Evolutionary conservation across 1,140 invertebrate genomes (phyloP), one percentile per base, ranked within the genome.

Genomic region (Hormaphis cornu): DNA sequence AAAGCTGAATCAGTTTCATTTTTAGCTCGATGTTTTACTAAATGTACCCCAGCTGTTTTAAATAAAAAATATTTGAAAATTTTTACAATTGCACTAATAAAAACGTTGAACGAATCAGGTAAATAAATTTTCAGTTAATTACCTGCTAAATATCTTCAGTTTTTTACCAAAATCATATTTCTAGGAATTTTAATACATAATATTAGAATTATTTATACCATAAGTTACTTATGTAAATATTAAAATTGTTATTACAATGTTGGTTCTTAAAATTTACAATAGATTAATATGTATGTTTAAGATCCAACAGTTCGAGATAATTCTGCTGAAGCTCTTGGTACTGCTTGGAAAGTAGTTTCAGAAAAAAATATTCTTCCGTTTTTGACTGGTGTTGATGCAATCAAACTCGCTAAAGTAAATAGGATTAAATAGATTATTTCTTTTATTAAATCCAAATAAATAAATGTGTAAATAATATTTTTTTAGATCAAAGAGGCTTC

Each of bases 61-160:
- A 95, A 89, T 71, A 99, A 98, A 77, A 98, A 98, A 79, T 76
- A 94, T 2, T 80, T 98, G 1, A 98, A 98, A 79, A 82, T 87
- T 0, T 87, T 93, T 72, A 86, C 86, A 1, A 83, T 84, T n/a
- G 83, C 85, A 18, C 79, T 99, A 26, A 76, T 95, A 0, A 96
- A 94, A 80, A 87, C 89, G 10, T 77, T 95, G 0, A 93, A 93
- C 75, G 92, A 94, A 78, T 83, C 88, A 73, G 86, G 87, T 89
- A 78, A 74, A 63, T n/a, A n/a, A n/a, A n/a, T n/a, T n/a, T n/a
- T n/a, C n/a, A n/a, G n/a, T n/a, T n/a, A n/a, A n/a, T n/a, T n/a
- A n/a, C n/a, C n/a, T n/a, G n/a, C n/a, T n/a, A n/a, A n/a, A n/a
- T n/a, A n/a, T n/a, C n/a, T n/a, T n/a, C n/a, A n/a, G n/a, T n/a